Percentiles rank a stretch among this genome's conserved stretches.
Conservation (phyloP, 2,888 invertebrate species). For the Callinectes sapidus region DNA sequence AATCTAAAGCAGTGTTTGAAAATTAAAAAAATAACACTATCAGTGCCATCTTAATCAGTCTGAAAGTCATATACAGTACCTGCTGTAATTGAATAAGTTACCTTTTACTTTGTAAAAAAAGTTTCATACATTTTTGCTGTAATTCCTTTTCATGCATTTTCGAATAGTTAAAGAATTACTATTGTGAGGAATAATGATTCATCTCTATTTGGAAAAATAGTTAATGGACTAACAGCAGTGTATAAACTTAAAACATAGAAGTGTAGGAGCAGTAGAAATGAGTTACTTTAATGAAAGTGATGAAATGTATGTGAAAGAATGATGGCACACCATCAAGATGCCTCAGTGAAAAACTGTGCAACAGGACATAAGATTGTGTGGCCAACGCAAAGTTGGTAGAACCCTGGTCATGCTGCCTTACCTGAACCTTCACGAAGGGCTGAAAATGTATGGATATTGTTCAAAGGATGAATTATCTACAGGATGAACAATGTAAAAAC, state of each 20-base stretch:
- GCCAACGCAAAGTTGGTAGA: not conserved
- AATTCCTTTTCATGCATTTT: not conserved
- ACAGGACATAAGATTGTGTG: not conserved
- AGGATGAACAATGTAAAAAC: not conserved
- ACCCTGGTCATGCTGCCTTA: not conserved
- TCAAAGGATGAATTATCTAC: not conserved
- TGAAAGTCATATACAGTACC: not conserved
- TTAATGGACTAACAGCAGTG: too few species aligned
- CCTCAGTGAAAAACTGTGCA: not conserved
- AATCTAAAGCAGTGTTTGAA: not conserved
- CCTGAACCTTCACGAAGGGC: not conserved
- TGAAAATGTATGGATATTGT: not conserved
- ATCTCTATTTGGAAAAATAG: too few species aligned
- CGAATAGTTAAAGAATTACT: too few species aligned
- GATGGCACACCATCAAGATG: not conserved
- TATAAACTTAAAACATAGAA: too few species aligned
- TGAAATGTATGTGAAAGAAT: not conserved
- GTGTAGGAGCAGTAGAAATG: too few species aligned
- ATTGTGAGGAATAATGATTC: too few species aligned
- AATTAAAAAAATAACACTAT: not conserved
- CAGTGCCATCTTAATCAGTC: not conserved
- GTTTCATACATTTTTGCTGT: not conserved
- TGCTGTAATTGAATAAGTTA: not conserved
- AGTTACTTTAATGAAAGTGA: too few species aligned
- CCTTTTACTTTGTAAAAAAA: not conserved